Evolutionary conservation across 2,113 vertebrate genomes (phyloP).

Genomic region (Chionis minor): DNA sequence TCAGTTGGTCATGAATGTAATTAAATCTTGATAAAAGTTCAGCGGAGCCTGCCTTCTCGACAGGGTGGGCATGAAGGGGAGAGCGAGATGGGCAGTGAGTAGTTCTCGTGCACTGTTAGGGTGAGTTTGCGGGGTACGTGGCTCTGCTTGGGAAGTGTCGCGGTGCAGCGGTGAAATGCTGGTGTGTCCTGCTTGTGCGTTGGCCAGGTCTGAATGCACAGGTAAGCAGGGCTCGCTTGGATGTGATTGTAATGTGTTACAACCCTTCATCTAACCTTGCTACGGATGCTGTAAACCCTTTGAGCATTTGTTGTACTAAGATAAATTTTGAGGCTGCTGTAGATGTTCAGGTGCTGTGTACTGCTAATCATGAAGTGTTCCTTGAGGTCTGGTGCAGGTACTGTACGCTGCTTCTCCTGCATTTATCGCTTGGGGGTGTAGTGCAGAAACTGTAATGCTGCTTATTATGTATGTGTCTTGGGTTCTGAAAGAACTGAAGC

Average conservation of each 20-base stretch:
- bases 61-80: rapidly evolving
- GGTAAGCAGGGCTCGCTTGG: slow-evolving; percentile 8
- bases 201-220: not conserved
- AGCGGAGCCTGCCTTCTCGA: not conserved
- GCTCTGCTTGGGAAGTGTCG: not conserved
- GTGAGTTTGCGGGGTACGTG: rapidly evolving
- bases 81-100: not conserved
- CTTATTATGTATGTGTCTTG: slow-evolving; percentile 49
- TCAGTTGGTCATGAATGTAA: not conserved
- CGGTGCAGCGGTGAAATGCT: not conserved
- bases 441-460: slow-evolving; percentile 30
- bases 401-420: slow-evolving; percentile 51
- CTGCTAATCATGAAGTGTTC: slow-evolving; percentile 57
- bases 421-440: slow-evolving; percentile 38
- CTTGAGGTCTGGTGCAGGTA: slow-evolving; percentile 50
- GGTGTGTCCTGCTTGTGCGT: not conserved
- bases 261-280: slow-evolving; percentile 6
- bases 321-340: slow-evolving; percentile 47
- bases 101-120: not conserved
- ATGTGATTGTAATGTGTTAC: not conserved
- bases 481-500: slow-evolving; percentile 42
- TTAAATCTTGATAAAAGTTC: not conserved
- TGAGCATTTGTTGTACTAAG: slow-evolving; percentile 36
- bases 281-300: slow-evolving; percentile 41
- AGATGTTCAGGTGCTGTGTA: slow-evolving; percentile 59